Evolutionary conservation across 2,113 vertebrate species (phyloP).

Genomic region (Aegypius monachus): DNA sequence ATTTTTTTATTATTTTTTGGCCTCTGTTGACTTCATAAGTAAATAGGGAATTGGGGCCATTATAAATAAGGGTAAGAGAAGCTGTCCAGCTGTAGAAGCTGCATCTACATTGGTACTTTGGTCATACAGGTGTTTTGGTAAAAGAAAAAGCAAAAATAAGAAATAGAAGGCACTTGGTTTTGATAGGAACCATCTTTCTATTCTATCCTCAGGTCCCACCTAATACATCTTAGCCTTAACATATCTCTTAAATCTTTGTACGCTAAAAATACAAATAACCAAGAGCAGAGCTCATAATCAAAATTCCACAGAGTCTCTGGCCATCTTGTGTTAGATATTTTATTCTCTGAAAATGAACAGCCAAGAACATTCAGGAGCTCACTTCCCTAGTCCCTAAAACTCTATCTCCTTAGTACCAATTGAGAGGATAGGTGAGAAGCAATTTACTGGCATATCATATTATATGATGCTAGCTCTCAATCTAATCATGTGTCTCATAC

Average conservation of each 20-base stretch:
- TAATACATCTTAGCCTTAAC: not conserved
- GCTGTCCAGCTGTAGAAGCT: not conserved
- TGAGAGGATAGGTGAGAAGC: not conserved
- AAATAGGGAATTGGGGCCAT: not conserved
- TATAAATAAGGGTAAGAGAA: not conserved
- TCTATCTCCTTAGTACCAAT: not conserved
- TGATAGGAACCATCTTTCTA: not conserved
- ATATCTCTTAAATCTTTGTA: not conserved
- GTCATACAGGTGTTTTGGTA: not conserved
- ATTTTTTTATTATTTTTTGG: not conserved
- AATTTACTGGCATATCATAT: not conserved
- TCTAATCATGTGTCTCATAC: not conserved
- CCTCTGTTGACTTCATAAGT: not conserved
- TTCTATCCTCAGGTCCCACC: not conserved
- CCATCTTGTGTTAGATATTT: not conserved
- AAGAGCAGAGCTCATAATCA: not conserved
- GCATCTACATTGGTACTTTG: not conserved
- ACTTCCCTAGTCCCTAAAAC: not conserved
- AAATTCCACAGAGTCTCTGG: not conserved
- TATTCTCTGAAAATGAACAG: not conserved
- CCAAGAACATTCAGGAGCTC: not conserved
- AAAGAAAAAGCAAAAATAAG: not conserved
- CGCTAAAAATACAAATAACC: not conserved
- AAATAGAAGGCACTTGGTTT: not conserved
- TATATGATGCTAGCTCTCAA: not conserved